Conservation (phyloP, 2,113 vertebrate species). For the Ondatra zibethicus region DNA sequence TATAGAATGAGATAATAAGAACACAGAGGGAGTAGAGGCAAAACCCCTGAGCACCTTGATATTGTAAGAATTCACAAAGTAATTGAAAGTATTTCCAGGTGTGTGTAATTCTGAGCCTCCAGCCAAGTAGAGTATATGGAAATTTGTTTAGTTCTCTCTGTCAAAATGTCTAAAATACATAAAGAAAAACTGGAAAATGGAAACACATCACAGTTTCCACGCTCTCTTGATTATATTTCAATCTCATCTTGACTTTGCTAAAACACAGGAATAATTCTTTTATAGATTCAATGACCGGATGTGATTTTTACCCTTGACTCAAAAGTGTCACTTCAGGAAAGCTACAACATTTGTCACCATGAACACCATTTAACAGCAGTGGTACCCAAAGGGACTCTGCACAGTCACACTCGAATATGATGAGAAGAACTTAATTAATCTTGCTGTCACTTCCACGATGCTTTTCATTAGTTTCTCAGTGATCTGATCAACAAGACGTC, state of each 20-base stretch:
- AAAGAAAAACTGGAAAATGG: slow-evolving; percentile 58
- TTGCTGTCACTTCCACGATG: slow-evolving; percentile 95
- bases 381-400: slow-evolving; percentile 90
- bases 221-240: slow-evolving; percentile 72
- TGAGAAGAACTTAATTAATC: slow-evolving; percentile 97
- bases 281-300: slow-evolving; percentile 84
- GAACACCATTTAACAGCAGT: slow-evolving; percentile 92
- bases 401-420: slow-evolving; percentile 85
- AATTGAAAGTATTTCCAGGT: slow-evolving; percentile 78
- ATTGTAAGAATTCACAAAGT: slow-evolving; percentile 67
- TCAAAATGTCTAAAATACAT: slow-evolving; percentile 78
- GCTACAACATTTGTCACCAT: slow-evolving; percentile 95
- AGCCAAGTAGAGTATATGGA: slow-evolving; percentile 74
- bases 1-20: slow-evolving; percentile 52
- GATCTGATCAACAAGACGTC: slow-evolving; percentile 93
- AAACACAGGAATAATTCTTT: slow-evolving; percentile 75
- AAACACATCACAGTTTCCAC: slow-evolving; percentile 66
- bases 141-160: slow-evolving; percentile 76
- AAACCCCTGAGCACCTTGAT: not conserved
- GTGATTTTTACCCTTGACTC: slow-evolving; percentile 96
- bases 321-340: slow-evolving; percentile 92
- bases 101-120: slow-evolving; percentile 74
- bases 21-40: slow-evolving; percentile 30
- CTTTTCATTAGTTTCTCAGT: slow-evolving; percentile 95
- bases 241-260: slow-evolving; percentile 58